phyloP scores from a whole-genome alignment of 2,113 vertebrate genomes.

The Gobiocypris rarus region DNA sequence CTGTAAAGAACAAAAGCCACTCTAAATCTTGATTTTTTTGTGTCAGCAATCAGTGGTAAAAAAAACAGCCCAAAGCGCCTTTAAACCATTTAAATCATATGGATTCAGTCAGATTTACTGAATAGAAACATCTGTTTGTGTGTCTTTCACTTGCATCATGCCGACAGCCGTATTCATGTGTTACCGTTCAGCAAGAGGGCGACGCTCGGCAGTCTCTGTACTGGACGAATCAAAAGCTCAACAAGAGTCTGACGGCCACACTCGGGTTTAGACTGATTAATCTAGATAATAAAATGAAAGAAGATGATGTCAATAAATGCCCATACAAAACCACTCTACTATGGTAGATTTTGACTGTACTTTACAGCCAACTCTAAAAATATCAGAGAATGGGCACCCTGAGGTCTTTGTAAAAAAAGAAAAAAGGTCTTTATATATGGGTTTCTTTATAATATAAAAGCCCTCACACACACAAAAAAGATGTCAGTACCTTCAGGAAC shows the following conservation, averaged over 20 bases:
- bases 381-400: background rate
- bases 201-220: conserved; percentile 95
- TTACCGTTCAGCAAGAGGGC: conserved; percentile 94
- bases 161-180: background rate
- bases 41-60: background rate
- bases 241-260: conserved; percentile 94
- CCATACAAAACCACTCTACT: background rate
- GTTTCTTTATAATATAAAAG: background rate
- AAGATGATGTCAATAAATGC: background rate
- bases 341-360: background rate
- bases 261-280: conserved; percentile 96
- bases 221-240: conserved; percentile 95
- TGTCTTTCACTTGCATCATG: background rate
- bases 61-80: background rate
- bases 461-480: background rate
- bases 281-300: conserved; percentile 67
- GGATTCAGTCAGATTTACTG: background rate
- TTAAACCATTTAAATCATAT: background rate
- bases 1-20: conserved; percentile 65
- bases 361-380: background rate
- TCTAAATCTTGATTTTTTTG: background rate
- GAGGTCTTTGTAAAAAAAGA: background rate
- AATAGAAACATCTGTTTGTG: background rate
- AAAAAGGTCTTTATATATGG: background rate
- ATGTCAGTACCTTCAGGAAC: conserved; percentile 88